Base-by-base conservation (phyloP, 2,888 invertebrate species). In the Nemoura dubitans region DNA sequence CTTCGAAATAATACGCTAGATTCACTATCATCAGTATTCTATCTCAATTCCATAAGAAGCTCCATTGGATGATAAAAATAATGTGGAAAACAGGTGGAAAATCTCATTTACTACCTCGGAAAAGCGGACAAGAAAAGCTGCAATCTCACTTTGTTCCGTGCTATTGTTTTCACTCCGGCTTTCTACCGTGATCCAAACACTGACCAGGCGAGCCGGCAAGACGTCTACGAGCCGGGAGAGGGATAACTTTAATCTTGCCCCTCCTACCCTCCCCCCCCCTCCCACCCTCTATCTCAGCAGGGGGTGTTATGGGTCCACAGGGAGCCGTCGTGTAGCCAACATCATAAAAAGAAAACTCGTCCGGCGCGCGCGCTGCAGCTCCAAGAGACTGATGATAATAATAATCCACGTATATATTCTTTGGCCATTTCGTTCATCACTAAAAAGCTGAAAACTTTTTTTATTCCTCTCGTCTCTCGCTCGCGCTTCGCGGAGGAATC, bases 131-230 rank as follows among this genome's bases (percentile, higher is more conserved):
- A 21, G 59, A 59, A 59, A 59, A 59, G 59, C 59, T 59, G 59
- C 59, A 59, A 30, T 80, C 21, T 82, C 85, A 29, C 80, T 85
- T 85, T 80, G 25, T 85, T 87, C 81, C 59, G 29, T 78, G 85
- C 42, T 86, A 86, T 88, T 76, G 86, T 88, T 88, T 88, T 87
- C 81, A 80, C 87, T 86, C 83, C 83, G 87, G 76, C 80, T 83
- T 77, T 88, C 88, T 87, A 86, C 26, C 1, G 7, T 86, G 87
- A 29, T 85, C 86, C 87, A 86, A 87, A 88, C 87, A 85, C 83
- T 25, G 78, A 26, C 78, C 28, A 27, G 78, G 28, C 80, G 83
- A 29, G n/a, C 76, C 77, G 2, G 29, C 25, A n/a, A 36, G 82
- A 25, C 28, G 82, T 7, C 29, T 10, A 16, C 30, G 81, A 5